Percentiles rank a stretch among this genome's conserved stretches.
phyloP scores from a whole-genome alignment of 2,113 vertebrate genomes.

The Salminus brasiliensis region DNA sequence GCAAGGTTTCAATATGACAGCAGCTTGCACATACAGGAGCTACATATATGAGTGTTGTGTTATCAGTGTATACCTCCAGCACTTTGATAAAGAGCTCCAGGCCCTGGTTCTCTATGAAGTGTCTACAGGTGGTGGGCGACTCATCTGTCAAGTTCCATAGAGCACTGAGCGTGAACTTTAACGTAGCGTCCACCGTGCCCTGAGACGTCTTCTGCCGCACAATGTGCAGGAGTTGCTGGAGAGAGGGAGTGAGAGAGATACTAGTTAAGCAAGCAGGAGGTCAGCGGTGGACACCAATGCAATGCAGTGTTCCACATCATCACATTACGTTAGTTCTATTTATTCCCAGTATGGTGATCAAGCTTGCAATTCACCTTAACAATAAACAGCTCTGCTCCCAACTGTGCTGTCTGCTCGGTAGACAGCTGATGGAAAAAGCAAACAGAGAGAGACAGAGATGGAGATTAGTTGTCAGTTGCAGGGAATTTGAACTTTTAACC shows the following conservation, averaged over 20 bases:
- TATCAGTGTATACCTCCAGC: constrained; percentile 83
- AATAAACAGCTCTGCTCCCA: constrained; percentile 95
- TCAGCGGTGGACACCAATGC: neutral
- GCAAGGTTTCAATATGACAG: too few species aligned
- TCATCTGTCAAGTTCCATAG: constrained; percentile 99
- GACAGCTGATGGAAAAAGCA: constrained; percentile 82
- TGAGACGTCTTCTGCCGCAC: constrained; percentile 96
- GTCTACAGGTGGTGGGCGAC: constrained; percentile 97
- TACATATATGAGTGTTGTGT: too few species aligned
- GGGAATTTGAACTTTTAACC: neutral
- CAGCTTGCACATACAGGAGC: too few species aligned
- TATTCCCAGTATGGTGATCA: neutral
- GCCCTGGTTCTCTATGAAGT: constrained; percentile 99
- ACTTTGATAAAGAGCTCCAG: constrained; percentile 97
- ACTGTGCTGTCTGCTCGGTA: constrained; percentile 96
- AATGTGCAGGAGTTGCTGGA: constrained; percentile 97
- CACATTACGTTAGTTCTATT: neutral
- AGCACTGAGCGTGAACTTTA: constrained; percentile 96
- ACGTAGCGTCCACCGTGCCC: constrained; percentile 92
- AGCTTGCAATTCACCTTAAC: constrained; percentile 82
- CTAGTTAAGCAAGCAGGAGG: neutral
- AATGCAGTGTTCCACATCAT: neutral
- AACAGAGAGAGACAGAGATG: neutral
- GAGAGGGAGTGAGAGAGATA: neutral
- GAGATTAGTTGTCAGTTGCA: neutral